Evolutionary conservation across 2,888 invertebrate genomes (phyloP).

Genomic region (Anodontia alba): DNA sequence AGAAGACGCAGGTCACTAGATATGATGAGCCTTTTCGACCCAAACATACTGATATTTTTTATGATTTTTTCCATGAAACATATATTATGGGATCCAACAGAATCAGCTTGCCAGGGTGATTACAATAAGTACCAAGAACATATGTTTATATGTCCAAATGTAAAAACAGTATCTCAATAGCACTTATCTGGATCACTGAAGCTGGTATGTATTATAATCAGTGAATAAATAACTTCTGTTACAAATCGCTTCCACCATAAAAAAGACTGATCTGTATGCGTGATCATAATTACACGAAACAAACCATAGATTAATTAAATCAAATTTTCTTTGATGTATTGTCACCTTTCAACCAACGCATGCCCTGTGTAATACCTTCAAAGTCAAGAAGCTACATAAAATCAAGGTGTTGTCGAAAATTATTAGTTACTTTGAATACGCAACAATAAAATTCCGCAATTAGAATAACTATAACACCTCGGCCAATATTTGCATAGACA

Average conservation of each 20-base stretch:
- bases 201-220: neutral
- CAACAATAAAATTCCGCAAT: neutral
- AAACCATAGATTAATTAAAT: slow-evolving; percentile 15
- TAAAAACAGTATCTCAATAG: no score
- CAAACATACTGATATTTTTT: no score
- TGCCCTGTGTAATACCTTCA: neutral
- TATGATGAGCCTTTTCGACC: no score
- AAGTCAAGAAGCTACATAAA: slow-evolving; percentile 13
- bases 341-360: neutral
- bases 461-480: neutral
- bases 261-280: slow-evolving; percentile 3
- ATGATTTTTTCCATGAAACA: no score
- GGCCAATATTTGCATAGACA: slow-evolving; percentile 3
- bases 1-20: no score
- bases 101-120: no score
- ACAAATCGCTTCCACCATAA: neutral
- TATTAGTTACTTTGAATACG: slow-evolving; percentile 7
- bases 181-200: no score
- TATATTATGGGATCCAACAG: no score
- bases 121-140: no score
- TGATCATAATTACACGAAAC: slow-evolving; percentile 15
- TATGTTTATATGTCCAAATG: no score
- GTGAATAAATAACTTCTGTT: neutral
- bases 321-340: slow-evolving; percentile 6
- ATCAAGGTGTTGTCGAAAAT: slow-evolving; percentile 16